These are phyloP conservation scores for Parotocinclus haroldoi DNA, from an alignment of 2,797 vertebrate species.

Conservation along the genomic window DNA sequence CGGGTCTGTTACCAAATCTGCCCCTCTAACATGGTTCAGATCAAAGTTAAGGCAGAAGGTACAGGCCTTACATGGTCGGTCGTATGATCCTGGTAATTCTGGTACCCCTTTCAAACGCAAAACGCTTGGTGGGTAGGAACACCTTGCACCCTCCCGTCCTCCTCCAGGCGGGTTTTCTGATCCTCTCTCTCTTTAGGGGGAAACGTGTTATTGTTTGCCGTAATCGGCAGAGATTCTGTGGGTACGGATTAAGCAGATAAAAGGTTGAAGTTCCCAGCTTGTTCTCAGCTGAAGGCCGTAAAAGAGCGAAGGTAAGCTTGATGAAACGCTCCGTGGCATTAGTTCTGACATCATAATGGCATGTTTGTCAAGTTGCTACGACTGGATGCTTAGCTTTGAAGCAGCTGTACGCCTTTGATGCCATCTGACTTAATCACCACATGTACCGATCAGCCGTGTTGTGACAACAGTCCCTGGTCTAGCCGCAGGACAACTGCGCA, in stretches of 20 bases:
- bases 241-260: neutral
- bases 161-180: too few species aligned
- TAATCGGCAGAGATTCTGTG: neutral
- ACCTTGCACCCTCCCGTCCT: too few species aligned
- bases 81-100: too few species aligned
- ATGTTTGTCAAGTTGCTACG: neutral
- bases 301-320: neutral
- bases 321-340: neutral
- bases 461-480: conserved; percentile 25
- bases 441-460: conserved; percentile 30
- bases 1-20: too few species aligned
- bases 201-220: too few species aligned
- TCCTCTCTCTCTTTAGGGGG: too few species aligned
- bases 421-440: conserved; percentile 35
- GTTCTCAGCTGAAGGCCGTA: neutral
- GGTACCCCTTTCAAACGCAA: too few species aligned
- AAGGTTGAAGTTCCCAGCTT: neutral
- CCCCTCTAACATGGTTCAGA: too few species aligned
- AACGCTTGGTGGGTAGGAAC: too few species aligned
- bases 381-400: conserved; percentile 19
- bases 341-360: conserved; percentile 6
- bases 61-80: too few species aligned
- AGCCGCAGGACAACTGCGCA: too few species aligned
- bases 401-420: conserved; percentile 22
- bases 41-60: too few species aligned